Evolutionary conservation across 2,888 invertebrate species (phyloP), one percentile per base, ranked within the genome.

Genomic region (Phytoseiulus persimilis): DNA sequence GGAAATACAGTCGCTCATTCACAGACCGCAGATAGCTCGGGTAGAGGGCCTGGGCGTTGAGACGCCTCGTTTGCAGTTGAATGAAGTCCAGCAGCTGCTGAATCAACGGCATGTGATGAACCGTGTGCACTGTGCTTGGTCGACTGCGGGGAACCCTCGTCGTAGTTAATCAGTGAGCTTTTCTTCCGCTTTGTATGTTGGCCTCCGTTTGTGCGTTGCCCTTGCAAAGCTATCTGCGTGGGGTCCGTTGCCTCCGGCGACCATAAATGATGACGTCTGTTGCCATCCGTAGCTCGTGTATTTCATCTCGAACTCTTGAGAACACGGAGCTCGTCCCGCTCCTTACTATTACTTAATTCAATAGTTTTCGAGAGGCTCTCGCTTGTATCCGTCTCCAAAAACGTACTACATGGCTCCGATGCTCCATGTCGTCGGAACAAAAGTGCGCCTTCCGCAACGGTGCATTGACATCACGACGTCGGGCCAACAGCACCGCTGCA

Each of bases 171-270:
- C 65, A 65, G 65, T 65, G 65, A 65, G 65, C 65, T 28, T 65
- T 65, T 65, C 65, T 65, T 39, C 18, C 65, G 65, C 65, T 65
- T 65, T 65, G 65, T 65, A 65, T 65, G 65, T 65, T 65, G 65
- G 65, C 65, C 65, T 65, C 65, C 65, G 65, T 65, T 65, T 65
- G 65, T 65, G 65, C 65, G 65, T 65, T 65, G 65, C 65, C 65
- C 65, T 65, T 65, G 65, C 65, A 14, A 23, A 65, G 65, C 65
- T 65, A 65, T 65, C 65, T 65, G 65, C 65, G 18, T 28, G 23
- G 18, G 65, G 65, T 65, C 65, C 65, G 65, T 28, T 65, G 65
- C 18, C 1, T 14, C 1, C 65, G 65, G 28, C 65, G 65, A 65
- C 65, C 18, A 18, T 14, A 18, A 65, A 65, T 46, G 46, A 46